These are phyloP conservation scores for Cybosia mesomella DNA, from an alignment of 2,888 invertebrate genomes.

Conservation along the genomic window DNA sequence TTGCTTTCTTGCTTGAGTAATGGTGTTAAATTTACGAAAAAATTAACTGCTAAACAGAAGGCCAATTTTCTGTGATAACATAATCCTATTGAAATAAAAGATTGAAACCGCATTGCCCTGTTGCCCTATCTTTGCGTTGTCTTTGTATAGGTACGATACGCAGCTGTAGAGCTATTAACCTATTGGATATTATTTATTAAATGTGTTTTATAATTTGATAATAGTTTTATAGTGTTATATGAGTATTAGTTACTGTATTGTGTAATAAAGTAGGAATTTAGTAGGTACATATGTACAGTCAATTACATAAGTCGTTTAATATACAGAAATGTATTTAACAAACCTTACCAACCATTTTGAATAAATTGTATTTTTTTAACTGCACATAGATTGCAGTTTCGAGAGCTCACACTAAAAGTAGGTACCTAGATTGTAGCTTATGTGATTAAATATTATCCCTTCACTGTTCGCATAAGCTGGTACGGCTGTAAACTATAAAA, in stretches of 20 bases:
- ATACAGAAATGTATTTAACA: too few species aligned
- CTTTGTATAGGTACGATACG: constrained; percentile 20
- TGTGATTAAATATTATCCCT: neutral
- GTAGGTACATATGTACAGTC: neutral
- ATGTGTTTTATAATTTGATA: neutral
- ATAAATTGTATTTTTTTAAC: neutral
- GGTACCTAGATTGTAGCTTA: neutral
- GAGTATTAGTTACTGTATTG: neutral
- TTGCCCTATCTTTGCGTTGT: constrained; percentile 23
- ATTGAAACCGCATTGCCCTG: constrained; percentile 30
- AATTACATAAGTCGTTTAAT: too few species aligned
- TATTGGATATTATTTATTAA: neutral
- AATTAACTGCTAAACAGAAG: neutral
- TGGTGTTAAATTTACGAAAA: neutral
- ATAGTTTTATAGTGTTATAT: neutral
- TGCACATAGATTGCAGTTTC: neutral
- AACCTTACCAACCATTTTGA: neutral
- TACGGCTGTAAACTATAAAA: too few species aligned
- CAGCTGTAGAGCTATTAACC: constrained; percentile 5
- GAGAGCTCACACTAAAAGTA: neutral
- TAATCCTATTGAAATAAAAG: constrained; percentile 21
- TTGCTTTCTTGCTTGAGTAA: neutral
- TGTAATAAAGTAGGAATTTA: neutral
- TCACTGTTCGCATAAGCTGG: neutral
- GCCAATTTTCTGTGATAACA: constrained; percentile 7